Evolutionary conservation across 2,888 invertebrate species (phyloP).

Genomic region (Sminthurides aquaticus): DNA sequence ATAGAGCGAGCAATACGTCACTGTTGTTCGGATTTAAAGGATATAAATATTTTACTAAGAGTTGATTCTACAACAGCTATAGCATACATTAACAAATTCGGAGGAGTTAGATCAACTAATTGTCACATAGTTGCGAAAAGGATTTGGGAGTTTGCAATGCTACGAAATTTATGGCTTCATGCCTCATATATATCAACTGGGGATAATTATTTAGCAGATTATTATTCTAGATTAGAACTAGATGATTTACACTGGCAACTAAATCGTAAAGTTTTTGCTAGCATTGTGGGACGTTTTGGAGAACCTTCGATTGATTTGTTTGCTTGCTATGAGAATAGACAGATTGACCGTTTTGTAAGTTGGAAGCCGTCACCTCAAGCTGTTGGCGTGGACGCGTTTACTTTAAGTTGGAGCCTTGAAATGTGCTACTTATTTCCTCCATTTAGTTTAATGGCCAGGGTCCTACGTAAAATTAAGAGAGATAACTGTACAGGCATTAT

Average conservation of each 20-base stretch:
- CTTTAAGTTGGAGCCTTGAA: conserved; percentile 11
- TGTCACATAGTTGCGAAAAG: conserved; percentile 4
- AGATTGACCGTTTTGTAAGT: conserved; percentile 18
- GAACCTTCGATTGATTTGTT: conserved; percentile 18
- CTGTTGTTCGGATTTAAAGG: background rate
- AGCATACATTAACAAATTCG: conserved; percentile 24
- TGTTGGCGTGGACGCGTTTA: conserved; percentile 23
- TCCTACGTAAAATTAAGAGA: conserved; percentile 18
- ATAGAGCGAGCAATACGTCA: conserved; percentile 8
- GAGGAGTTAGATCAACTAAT: conserved; percentile 14
- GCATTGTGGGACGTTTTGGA: background rate
- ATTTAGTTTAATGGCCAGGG: conserved; percentile 7
- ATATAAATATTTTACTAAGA: conserved; percentile 14
- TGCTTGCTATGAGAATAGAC: conserved; percentile 11
- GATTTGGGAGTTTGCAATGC: conserved; percentile 22
- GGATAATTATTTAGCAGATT: conserved; percentile 17
- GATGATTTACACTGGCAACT: conserved; percentile 12
- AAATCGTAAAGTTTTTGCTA: background rate
- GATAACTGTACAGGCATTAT: conserved; percentile 17
- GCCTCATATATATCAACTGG: conserved; percentile 19
- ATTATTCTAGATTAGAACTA: conserved; percentile 3
- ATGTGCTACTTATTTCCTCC: conserved; percentile 26
- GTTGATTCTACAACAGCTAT: conserved; percentile 25
- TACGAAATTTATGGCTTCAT: conserved; percentile 2
- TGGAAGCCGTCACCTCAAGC: conserved; percentile 15